Conservation (phyloP, 2,113 vertebrate species). For the Shinisaurus crocodilurus region DNA sequence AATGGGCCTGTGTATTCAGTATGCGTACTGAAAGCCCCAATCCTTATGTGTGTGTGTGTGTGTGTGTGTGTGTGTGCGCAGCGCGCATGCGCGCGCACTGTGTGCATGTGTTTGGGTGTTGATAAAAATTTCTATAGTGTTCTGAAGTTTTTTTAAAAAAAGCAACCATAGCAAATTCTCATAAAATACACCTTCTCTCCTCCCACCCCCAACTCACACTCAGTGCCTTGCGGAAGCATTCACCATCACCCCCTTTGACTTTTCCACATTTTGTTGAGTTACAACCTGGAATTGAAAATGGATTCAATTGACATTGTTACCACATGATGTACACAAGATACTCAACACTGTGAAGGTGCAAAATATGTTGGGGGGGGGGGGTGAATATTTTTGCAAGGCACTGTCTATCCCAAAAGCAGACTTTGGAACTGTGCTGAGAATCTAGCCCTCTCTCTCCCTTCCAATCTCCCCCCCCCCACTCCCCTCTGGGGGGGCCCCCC, state of each 20-base stretch:
- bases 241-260: no score
- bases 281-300: no score
- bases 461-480: no score
- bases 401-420: not conserved
- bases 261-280: no score
- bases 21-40: not conserved
- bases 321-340: no score
- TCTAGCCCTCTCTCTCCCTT: not conserved
- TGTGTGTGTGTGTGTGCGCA: not conserved
- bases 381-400: no score
- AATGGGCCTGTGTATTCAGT: not conserved
- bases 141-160: not conserved
- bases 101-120: not conserved
- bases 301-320: no score
- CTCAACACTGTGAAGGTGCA: no score
- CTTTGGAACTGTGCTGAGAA: not conserved
- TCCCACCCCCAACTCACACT: not conserved
- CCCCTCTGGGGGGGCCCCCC: no score
- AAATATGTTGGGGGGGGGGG: no score
- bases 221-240: no score
- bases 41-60: not conserved
- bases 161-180: not conserved
- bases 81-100: no score
- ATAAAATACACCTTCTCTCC: not conserved
- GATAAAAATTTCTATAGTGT: not conserved